Percentiles rank a stretch among this genome's conserved stretches.
Evolutionary conservation across 2,797 vertebrate species (phyloP).

Genomic region (Danionella dracula): DNA sequence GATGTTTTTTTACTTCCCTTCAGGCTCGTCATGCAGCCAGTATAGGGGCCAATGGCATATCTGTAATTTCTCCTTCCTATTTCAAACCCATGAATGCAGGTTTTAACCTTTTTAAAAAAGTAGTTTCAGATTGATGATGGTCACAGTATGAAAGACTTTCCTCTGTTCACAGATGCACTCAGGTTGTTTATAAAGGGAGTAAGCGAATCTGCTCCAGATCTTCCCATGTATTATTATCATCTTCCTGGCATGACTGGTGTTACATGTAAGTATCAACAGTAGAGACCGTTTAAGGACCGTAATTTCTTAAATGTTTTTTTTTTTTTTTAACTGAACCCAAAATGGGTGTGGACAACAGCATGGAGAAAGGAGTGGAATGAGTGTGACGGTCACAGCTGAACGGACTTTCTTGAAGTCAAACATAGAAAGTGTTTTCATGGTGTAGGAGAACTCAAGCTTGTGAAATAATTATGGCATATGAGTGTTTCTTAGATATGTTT

Average conservation of each 20-base stretch:
- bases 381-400: no score
- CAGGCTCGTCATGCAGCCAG: conserved; percentile 83
- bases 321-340: no score
- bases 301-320: no score
- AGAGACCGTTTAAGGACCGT: background rate
- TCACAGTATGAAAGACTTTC: background rate
- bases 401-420: no score
- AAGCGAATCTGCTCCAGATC: conserved; percentile 68
- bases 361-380: no score
- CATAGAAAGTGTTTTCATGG: no score
- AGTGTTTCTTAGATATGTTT: no score
- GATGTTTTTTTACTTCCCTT: conserved; percentile 3
- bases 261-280: conserved; percentile 66
- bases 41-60: conserved; percentile 77
- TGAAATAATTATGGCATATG: no score
- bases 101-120: conserved; percentile 37
- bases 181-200: conserved; percentile 76
- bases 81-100: conserved; percentile 81
- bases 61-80: conserved; percentile 83
- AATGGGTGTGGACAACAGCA: no score
- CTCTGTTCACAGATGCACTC: conserved; percentile 63
- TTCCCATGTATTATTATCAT: conserved; percentile 95
- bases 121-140: background rate
- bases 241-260: conserved; percentile 81
- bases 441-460: no score